Evolutionary conservation across 2,888 invertebrate genomes (phyloP).

Genomic region (Ligdia adustata): DNA sequence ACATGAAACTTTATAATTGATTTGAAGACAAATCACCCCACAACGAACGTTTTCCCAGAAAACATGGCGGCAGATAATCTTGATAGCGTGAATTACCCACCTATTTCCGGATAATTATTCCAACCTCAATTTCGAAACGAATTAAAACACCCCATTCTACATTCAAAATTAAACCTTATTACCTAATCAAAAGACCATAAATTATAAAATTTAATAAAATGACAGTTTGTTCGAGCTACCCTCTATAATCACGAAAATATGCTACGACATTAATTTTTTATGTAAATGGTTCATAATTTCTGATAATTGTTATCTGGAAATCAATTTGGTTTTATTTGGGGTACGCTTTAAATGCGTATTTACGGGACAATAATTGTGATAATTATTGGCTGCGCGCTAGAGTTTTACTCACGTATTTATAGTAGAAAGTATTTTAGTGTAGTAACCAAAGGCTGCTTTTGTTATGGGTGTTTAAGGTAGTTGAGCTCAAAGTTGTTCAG

Average conservation of each 20-base stretch:
- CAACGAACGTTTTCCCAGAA: constrained; percentile 25
- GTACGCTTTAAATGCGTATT: too few relatives aligned
- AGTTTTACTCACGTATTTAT: too few relatives aligned
- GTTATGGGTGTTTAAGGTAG: too few relatives aligned
- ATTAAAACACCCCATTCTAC: background rate
- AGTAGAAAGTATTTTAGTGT: too few relatives aligned
- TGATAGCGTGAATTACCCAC: constrained; percentile 29
- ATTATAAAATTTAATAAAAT: background rate
- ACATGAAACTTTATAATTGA: constrained; percentile 18
- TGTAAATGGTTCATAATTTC: constrained; percentile 10
- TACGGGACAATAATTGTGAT: too few relatives aligned
- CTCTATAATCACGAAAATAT: background rate
- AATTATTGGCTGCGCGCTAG: too few relatives aligned
- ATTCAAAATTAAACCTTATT: background rate
- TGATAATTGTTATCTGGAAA: constrained; percentile 10
- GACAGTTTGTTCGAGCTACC: background rate
- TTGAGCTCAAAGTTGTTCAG: too few relatives aligned
- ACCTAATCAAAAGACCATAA: background rate
- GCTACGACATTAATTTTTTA: constrained; percentile 3
- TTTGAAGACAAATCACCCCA: constrained; percentile 21
- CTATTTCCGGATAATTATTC: constrained; percentile 33
- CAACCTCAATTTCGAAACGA: constrained; percentile 1
- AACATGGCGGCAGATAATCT: constrained; percentile 29
- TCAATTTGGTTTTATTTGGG: background rate
- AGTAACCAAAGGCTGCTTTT: too few relatives aligned